Evolutionary conservation across 2,888 invertebrate genomes (phyloP), one percentile per base, ranked within the genome.

Genomic region (Ditula angustiorana): DNA sequence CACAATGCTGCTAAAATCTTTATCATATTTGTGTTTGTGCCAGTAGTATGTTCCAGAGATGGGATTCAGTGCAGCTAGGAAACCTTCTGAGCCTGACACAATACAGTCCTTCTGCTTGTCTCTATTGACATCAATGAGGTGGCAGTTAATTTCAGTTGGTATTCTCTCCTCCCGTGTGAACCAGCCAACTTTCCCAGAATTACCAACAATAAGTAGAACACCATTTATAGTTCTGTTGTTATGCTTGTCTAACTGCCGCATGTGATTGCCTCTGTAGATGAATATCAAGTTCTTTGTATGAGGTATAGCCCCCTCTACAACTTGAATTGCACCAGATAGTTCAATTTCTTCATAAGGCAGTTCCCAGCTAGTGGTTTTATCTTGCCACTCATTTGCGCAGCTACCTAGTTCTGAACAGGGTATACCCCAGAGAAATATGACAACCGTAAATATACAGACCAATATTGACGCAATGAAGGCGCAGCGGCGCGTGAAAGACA

Each of bases 61-160:
- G 5, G 91, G 90, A 73, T 94, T 94, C 78, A 86, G 83, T 61
- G 94, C 94, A 73, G 86, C 94, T 64, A 93, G 78, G 10, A 92
- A 72, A 0, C 96, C 96, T 69, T 94, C 95, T 30, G 95, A 94
- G 21, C 96, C 96, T 16, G 96, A 93, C 4, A 97, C 94, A 60
- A 97, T 90, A 72, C 97, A 97, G 76, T 97, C 96, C 10, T 95
- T 94, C 59, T 94, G 94, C 8, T 95, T 95, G 79, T 96, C 96
- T 56, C 88, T 93, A 81, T 96, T 95, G 0, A 95, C 94, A 87
- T 97, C 97, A 58, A 97, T 90, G 0, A 96, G 85, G 23, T 94
- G 93, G 77, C 97, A 97, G 78, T 96, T 95, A 30, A 97, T 95
- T 75, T 95, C 94, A 23, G 94, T 93, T 0, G 97, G 96, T 72